Conservation (phyloP, 37 sponge, comb jelly and placozoan genomes). For the Haliclona indistincta region DNA sequence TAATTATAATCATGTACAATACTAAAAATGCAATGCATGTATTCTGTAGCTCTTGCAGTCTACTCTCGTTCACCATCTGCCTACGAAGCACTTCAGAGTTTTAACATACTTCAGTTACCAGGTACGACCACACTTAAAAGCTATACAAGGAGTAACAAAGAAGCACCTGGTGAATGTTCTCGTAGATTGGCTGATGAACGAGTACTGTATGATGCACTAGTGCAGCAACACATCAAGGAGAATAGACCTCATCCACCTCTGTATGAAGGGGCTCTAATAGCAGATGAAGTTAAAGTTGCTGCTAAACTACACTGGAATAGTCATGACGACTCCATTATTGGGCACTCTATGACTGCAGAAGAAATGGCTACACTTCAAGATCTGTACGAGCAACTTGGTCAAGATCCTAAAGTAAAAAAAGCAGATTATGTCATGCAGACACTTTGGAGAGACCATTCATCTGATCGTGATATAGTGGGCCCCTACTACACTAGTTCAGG, state of each 20-base stretch:
- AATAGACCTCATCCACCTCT: background rate
- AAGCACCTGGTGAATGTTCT: background rate
- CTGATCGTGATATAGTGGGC: slow-evolving; percentile 18
- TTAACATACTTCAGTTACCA: slow-evolving; percentile 7
- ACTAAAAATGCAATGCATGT: background rate
- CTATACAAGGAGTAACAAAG: background rate
- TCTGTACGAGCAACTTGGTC: background rate
- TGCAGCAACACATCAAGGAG: background rate
- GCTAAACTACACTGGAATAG: slow-evolving; percentile 40
- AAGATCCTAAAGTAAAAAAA: slow-evolving; percentile 2
- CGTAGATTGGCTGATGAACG: background rate
- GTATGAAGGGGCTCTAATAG: slow-evolving; percentile 1
- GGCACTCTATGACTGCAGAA: slow-evolving; percentile 21
- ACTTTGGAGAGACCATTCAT: slow-evolving; percentile 17
- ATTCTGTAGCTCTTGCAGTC: background rate
- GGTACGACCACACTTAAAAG: slow-evolving; percentile 6
- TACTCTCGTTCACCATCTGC: slow-evolving; percentile 3
- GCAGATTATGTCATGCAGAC: slow-evolving; percentile 29
- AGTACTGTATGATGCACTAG: background rate
- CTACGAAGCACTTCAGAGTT: background rate
- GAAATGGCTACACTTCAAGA: background rate
- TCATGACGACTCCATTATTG: slow-evolving; percentile 7
- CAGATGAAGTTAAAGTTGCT: slow-evolving; percentile 21
- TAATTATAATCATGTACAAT: background rate
- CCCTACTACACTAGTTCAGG: slow-evolving; percentile 25